These are phyloP conservation scores for Hippoglossus hippoglossus DNA, from an alignment of 2,797 vertebrate genomes.

Conservation along the genomic window DNA sequence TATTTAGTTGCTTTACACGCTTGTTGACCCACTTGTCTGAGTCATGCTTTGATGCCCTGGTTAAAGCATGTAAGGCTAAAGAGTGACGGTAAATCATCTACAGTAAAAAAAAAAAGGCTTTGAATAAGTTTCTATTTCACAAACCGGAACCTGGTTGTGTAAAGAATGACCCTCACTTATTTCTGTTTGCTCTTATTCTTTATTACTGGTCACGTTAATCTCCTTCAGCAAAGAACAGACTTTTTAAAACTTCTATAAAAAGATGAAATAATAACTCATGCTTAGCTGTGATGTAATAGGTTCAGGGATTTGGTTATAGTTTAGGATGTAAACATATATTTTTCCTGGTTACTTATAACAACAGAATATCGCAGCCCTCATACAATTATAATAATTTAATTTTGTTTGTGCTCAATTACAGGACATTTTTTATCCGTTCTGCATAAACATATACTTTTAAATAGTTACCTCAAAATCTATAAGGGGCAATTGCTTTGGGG, in stretches of 20 bases:
- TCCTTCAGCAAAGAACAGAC: not conserved
- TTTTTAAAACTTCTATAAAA: not conserved
- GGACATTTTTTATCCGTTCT: too few species aligned
- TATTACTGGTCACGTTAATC: too few species aligned
- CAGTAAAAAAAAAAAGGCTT: conserved; percentile 37
- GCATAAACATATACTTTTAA: too few species aligned
- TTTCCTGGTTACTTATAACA: too few species aligned
- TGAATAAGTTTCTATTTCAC: conserved; percentile 35
- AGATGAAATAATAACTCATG: not conserved
- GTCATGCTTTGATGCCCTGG: conserved; percentile 28
- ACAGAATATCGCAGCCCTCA: too few species aligned
- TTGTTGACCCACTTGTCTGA: conserved; percentile 37
- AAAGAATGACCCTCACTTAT: conserved; percentile 10
- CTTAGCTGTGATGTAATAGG: too few species aligned
- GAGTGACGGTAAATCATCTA: conserved; percentile 52
- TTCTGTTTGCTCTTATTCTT: not conserved
- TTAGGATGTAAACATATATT: too few species aligned
- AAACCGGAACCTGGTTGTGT: conserved; percentile 14
- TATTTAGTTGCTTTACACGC: conserved; percentile 27
- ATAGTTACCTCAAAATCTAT: too few species aligned
- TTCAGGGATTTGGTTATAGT: too few species aligned
- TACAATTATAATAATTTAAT: too few species aligned
- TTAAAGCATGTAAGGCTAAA: conserved; percentile 26
- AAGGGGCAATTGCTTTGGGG: too few species aligned
- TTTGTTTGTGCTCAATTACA: too few species aligned